phyloP scores from a whole-genome alignment of 2,888 invertebrate genomes.

The Calameuta pallipes region DNA sequence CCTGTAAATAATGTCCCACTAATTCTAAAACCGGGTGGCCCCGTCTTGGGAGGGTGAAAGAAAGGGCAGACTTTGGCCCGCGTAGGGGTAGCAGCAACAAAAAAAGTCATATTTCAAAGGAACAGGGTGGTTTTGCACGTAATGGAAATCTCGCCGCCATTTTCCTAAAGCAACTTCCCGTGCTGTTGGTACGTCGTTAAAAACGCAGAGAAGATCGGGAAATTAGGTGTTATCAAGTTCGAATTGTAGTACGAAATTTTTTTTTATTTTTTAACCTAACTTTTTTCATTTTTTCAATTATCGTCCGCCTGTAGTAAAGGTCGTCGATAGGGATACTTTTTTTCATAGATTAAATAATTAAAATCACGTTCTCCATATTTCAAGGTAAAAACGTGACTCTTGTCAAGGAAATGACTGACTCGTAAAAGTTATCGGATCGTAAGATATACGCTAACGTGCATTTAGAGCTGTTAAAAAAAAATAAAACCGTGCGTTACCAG shows the following conservation, averaged over 20 bases:
- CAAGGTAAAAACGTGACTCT: not conserved
- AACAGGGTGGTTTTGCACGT: conserved; percentile 31
- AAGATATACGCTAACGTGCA: not conserved
- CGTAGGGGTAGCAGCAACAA: not conserved
- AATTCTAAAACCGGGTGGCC: conserved; percentile 25
- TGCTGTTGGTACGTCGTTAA: not conserved
- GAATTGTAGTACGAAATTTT: no score
- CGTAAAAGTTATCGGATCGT: not conserved
- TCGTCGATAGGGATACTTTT: not conserved
- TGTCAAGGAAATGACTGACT: not conserved
- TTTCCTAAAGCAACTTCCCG: not conserved
- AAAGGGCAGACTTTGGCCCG: conserved; percentile 7
- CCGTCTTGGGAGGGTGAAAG: conserved; percentile 13
- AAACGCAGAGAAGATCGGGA: not conserved
- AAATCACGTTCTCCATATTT: not conserved
- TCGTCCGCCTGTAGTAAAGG: not conserved
- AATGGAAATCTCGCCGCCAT: conserved; percentile 38
- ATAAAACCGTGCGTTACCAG: not conserved
- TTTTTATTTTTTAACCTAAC: no score
- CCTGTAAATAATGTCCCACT: conserved; percentile 38
- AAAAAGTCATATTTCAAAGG: conserved; percentile 32
- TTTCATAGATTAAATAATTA: not conserved
- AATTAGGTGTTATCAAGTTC: not conserved
- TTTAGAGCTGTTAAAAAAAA: conserved; percentile 1
- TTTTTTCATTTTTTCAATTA: not conserved